A percentile compares a stretch with the other conserved stretches of the same genome.
Evolutionary conservation across 2,797 vertebrate species (phyloP).

Genomic region (Babyrousa celebensis): DNA sequence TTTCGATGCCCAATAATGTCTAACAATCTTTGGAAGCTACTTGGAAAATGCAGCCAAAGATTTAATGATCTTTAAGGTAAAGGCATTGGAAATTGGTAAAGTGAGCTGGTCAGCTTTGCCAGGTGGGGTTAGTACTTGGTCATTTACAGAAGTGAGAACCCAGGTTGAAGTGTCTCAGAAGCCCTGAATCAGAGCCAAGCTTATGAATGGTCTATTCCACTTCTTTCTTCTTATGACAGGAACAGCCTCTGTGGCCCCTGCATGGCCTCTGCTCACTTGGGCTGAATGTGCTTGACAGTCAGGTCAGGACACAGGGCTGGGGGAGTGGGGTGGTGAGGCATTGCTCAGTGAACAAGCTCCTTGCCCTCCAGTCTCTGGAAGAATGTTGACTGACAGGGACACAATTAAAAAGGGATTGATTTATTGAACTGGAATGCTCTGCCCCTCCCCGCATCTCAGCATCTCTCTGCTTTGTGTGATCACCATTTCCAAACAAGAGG

Average conservation of each 20-base stretch:
- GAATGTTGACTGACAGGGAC: conserved; percentile 78
- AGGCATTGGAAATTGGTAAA: conserved; percentile 4
- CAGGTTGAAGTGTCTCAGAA: conserved; percentile 34
- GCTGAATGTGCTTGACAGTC: conserved; percentile 69
- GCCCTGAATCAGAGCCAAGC: neutral
- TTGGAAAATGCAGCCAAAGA: neutral
- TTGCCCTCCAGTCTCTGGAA: conserved; percentile 74
- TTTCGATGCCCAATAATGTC: neutral
- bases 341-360: conserved; percentile 68
- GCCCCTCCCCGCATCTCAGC: conserved; percentile 69
- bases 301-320: conserved; percentile 57
- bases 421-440: conserved; percentile 81
- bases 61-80: conserved; percentile 24
- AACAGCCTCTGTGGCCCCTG: neutral
- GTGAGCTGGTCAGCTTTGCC: neutral
- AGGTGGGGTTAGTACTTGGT: neutral
- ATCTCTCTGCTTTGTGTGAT: conserved; percentile 73
- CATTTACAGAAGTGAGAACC: conserved; percentile 51
- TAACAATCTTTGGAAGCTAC: neutral
- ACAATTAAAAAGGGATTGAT: conserved; percentile 84
- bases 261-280: neutral
- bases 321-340: conserved; percentile 2
- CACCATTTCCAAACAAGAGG: conserved; percentile 80
- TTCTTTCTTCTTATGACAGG: neutral
- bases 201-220: neutral